Evolutionary conservation across 2,113 vertebrate species (phyloP), one percentile per base, ranked within the genome.

Genomic region (Chinchilla lanigera): DNA sequence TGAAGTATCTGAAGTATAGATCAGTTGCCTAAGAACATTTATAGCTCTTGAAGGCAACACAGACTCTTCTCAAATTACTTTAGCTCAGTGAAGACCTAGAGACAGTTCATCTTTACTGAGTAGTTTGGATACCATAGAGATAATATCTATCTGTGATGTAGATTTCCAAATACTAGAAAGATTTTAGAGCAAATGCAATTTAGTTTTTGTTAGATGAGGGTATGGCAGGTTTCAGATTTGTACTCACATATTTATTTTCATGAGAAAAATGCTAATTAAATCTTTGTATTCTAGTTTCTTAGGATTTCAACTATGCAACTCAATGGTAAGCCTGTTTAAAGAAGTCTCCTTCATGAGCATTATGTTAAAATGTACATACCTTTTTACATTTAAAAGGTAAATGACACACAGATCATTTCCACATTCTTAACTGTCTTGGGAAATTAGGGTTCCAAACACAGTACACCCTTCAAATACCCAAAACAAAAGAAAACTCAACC

Each of bases 211-310:
- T 69, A 90, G 12, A 44, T 50, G 4, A 78, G 22, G 60, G 69
- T 84, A 28, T 38, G 13, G 20, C 38, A 60, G 35, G 30, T 77
- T 24, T 41, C 47, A 73, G 5, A 80, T 63, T 77, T 96, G 78
- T 56, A 44, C 0, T 41, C 0, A 94, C 41, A 30, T 83, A 92
- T 17, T 93, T 86, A 69, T 86, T 90, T 10, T 9, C 86, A 90
- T 20, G 86, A 93, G 3, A 0, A 0, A 0, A 14, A 58, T 56
- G 11, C 33, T 30, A 94, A 44, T 50, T 54, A 96, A 86, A 73
- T 94, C 33, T 90, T 86, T 81, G 17, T 9, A 71, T 93, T 86
- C 69, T 83, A 20, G 52, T 83, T 73, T 90, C 52, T 80, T 52
- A 88, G 77, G 58, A 52, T 86, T 87, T 88, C 44, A 86, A 11